Evolutionary conservation across 1,140 invertebrate species (phyloP).

Genomic region (Leptoteleia sp.): DNA sequence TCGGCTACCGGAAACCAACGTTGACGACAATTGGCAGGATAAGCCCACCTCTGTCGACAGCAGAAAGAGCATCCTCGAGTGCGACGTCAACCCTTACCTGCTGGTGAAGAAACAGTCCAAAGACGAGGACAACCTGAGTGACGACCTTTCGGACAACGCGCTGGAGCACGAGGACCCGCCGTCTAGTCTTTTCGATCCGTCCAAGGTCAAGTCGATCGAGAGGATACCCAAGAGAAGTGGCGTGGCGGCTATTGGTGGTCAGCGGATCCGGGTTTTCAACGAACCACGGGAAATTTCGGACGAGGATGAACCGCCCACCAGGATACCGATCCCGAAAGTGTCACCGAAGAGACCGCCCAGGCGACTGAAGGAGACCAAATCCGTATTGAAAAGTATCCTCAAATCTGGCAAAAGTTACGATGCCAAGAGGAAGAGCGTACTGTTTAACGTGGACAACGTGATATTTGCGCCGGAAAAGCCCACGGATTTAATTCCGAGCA

Average conservation of each 20-base stretch:
- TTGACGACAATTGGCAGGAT: conserved; percentile 59
- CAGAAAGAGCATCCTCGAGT: conserved; percentile 89
- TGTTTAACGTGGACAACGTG: conserved; percentile 79
- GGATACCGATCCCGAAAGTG: conserved; percentile 79
- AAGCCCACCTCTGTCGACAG: conserved; percentile 66
- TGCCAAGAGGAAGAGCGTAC: conserved; percentile 75
- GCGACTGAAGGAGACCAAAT: conserved; percentile 73
- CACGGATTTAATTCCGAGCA: conserved; percentile 58
- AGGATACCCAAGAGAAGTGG: conserved; percentile 74
- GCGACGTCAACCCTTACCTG: conserved; percentile 92
- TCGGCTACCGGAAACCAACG: conserved; percentile 13
- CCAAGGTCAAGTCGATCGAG: conserved; percentile 79
- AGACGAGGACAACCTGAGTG: conserved; percentile 78
- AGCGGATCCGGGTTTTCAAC: conserved; percentile 79
- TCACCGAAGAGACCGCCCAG: conserved; percentile 79
- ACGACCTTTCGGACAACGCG: conserved; percentile 82
- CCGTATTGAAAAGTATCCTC: conserved; percentile 80
- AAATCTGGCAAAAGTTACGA: conserved; percentile 79
- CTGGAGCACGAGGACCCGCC: conserved; percentile 74
- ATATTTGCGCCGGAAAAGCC: conserved; percentile 79
- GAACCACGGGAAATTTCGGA: conserved; percentile 74
- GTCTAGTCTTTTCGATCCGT: conserved; percentile 71
- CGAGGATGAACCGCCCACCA: conserved; percentile 69
- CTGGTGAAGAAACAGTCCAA: conserved; percentile 83
- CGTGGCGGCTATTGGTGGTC: conserved; percentile 79